Evolutionary conservation across 2,888 invertebrate genomes (phyloP).

Genomic region (Heteromurus nitidus): DNA sequence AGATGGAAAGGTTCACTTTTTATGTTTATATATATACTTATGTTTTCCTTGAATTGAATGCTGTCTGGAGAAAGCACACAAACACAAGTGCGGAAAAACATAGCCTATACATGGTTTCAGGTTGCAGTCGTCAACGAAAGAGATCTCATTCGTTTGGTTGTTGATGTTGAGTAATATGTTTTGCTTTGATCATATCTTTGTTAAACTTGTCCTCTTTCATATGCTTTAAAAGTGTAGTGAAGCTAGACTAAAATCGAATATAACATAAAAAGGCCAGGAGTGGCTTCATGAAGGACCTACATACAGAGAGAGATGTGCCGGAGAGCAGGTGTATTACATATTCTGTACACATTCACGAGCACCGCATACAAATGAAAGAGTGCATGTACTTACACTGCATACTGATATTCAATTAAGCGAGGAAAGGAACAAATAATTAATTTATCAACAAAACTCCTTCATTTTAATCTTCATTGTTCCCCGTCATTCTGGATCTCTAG

Average conservation of each 20-base stretch:
- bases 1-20: conserved; percentile 28
- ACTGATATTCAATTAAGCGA: conserved; percentile 55
- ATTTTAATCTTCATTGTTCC: conserved; percentile 7
- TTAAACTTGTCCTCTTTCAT: conserved; percentile 3
- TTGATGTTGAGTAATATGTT: conserved; percentile 25
- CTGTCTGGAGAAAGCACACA: conserved; percentile 1
- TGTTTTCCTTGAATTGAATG: conserved; percentile 22
- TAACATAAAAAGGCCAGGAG: too few relatives aligned
- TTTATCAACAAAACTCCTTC: conserved; percentile 33
- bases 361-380: neutral
- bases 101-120: conserved; percentile 5
- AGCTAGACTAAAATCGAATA: neutral
- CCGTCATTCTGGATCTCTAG: conserved; percentile 3
- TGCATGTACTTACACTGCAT: neutral
- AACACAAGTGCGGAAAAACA: neutral
- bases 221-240: neutral
- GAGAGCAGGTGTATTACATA: neutral
- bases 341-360: neutral
- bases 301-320: too few relatives aligned
- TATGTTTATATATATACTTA: too few relatives aligned
- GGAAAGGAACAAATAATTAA: conserved; percentile 43
- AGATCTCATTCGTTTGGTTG: neutral
- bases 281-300: too few relatives aligned
- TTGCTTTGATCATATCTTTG: conserved; percentile 46
- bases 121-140: neutral